These are phyloP conservation scores for Alcedo quadribrachys DNA, from an alignment of 2,797 vertebrate genomes.

Conservation along the genomic window DNA sequence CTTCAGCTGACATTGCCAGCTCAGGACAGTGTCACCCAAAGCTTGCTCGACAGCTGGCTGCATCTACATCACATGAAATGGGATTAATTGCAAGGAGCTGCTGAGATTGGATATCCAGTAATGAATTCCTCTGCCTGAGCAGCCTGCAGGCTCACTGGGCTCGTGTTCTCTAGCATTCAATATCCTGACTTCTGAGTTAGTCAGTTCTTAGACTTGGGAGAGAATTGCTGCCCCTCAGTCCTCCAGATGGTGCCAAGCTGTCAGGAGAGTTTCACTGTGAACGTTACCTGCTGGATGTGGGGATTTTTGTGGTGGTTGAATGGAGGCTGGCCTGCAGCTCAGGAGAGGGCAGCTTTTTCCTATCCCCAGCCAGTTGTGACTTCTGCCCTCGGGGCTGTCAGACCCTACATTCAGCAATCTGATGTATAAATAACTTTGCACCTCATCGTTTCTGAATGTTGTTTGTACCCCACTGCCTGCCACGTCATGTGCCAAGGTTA, in stretches of 20 bases:
- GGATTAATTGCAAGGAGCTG: not conserved
- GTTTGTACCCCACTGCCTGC: slow-evolving; percentile 60
- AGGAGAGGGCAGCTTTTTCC: not conserved
- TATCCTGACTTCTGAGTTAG: not conserved
- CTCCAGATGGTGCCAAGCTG: not conserved
- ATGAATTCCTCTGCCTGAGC: not conserved
- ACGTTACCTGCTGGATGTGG: not conserved
- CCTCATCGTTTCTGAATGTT: slow-evolving; percentile 59
- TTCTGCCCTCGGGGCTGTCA: not conserved
- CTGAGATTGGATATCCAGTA: not conserved
- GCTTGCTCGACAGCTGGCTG: not conserved
- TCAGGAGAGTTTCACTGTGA: not conserved
- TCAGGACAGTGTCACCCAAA: not conserved
- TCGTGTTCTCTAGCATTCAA: not conserved
- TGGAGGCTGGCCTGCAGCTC: not conserved
- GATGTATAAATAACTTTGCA: slow-evolving; percentile 31
- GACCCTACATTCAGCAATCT: not conserved
- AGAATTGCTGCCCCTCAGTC: not conserved
- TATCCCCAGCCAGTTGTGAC: not conserved
- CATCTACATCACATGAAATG: not conserved
- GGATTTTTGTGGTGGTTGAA: not conserved
- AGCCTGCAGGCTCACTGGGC: not conserved
- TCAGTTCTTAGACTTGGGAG: not conserved
- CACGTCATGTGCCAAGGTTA: slow-evolving; percentile 46
- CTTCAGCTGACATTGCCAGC: not conserved